phyloP scores from a whole-genome alignment of 2,888 invertebrate genomes.

The Stenurella melanura region DNA sequence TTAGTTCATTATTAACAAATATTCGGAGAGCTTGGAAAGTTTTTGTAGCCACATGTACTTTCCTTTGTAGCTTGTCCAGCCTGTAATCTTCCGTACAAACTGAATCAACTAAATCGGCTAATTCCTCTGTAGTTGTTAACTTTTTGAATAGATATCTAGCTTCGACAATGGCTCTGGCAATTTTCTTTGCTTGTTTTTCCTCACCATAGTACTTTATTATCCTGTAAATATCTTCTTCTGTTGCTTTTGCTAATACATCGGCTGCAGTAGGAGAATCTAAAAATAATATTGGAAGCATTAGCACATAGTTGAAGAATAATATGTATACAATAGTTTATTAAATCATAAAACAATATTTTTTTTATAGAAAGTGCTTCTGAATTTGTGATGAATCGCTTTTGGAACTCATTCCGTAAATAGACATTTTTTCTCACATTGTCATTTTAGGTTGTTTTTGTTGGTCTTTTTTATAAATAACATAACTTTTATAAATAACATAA shows the following conservation, averaged over 20 bases:
- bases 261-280: constrained; percentile 82
- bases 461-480: too few relatives aligned
- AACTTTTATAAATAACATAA: too few relatives aligned
- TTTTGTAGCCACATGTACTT: constrained; percentile 90
- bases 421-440: too few relatives aligned
- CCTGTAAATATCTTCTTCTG: constrained; percentile 85
- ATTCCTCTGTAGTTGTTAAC: constrained; percentile 87
- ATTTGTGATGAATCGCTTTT: too few relatives aligned
- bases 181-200: constrained; percentile 89
- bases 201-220: constrained; percentile 95
- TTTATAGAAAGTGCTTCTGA: too few relatives aligned
- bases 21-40: constrained; percentile 95
- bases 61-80: constrained; percentile 84
- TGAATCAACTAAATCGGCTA: constrained; percentile 77
- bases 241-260: constrained; percentile 87
- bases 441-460: too few relatives aligned
- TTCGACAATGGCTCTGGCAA: constrained; percentile 91
- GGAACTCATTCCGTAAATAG: too few relatives aligned
- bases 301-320: too few relatives aligned
- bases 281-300: constrained; percentile 37
- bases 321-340: too few relatives aligned
- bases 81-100: constrained; percentile 73
- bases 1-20: constrained; percentile 96
- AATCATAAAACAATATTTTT: too few relatives aligned
- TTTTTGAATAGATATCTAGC: constrained; percentile 78